Base-by-base conservation (phyloP, 2,113 vertebrate species). In the Nibea albiflora region DNA sequence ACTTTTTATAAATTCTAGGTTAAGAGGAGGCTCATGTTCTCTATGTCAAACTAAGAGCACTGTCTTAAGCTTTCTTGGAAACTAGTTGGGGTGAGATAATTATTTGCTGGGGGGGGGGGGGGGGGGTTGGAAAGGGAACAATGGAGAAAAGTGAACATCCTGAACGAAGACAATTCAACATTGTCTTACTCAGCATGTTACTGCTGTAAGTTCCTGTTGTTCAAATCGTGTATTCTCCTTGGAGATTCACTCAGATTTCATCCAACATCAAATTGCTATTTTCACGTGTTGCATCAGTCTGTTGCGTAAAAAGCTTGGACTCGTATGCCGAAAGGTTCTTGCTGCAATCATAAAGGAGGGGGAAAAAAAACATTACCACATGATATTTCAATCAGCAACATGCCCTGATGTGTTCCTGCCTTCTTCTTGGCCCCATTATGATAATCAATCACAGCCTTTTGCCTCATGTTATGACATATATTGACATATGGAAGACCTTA, bases 371-470 rank as follows among this genome's bases (percentile, higher is more conserved):
- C 52, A 81, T 85, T 75, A 83, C 57, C 73, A 47, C 85, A 80
- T 68, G 20, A 84, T 74, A 71, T 81, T 85, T 72, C 44, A 67
- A 78, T 86, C 61, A 89, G 71, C 49, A 81, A 81, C 88, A 67
- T 82, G 85, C 57, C 73, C 58, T 20, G 78, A 90, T 89, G 47
- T 73, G 87, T 90, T 75, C 66, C 47, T 57, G 61, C 71, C 31
- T 76, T 73, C 66, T 85, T 53, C 72, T 72, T 54, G 35, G 61
- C 60, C 63, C 73, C 60, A 76, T 76, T 83, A 60, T 85, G 76
- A 71, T 60, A 74, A 92, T 80, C 76, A 88, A 89, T 91, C 88
- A 86, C 75, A 71, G 63, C 58, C 69, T 50, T 69, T 39, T 26
- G 50, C 39, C 61, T 61, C 49, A 1, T 81, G 53, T 57, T 72